A percentile compares a stretch with the other conserved stretches of the same genome.
Evolutionary conservation across 2,113 vertebrate species (phyloP).

Genomic region (Pan troglodytes): DNA sequence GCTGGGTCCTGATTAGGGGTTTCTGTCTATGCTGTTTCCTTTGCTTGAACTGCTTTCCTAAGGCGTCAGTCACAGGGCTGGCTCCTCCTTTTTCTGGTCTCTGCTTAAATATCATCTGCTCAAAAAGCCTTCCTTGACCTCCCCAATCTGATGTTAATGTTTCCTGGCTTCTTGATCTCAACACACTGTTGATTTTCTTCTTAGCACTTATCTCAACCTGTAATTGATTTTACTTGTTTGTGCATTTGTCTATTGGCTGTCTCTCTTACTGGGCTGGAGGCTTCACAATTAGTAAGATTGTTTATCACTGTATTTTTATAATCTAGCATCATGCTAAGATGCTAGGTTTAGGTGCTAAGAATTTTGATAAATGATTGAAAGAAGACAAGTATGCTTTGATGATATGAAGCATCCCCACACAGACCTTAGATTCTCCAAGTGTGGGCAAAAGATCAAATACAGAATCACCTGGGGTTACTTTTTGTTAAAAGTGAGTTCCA

Average conservation of each 20-base stretch:
- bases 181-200: neutral
- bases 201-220: conserved; percentile 13
- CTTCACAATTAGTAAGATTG: neutral
- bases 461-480: neutral
- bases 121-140: neutral
- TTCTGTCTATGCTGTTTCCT: neutral
- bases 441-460: neutral
- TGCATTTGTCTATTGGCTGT: neutral
- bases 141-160: neutral
- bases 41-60: neutral
- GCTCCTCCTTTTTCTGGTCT: neutral
- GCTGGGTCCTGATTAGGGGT: neutral
- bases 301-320: neutral
- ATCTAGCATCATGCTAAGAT: neutral
- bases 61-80: neutral
- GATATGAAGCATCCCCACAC: neutral
- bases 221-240: conserved; percentile 37
- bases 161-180: neutral
- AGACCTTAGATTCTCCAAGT: neutral
- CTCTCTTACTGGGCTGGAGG: neutral
- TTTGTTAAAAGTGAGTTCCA: neutral
- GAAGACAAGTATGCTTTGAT: neutral
- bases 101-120: neutral
- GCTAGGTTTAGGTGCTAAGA: neutral
- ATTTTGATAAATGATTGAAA: neutral